A percentile compares a stretch with the other conserved stretches of the same genome.
Evolutionary conservation across 2,113 vertebrate genomes (phyloP).

Genomic region (Lophochroa leadbeateri): DNA sequence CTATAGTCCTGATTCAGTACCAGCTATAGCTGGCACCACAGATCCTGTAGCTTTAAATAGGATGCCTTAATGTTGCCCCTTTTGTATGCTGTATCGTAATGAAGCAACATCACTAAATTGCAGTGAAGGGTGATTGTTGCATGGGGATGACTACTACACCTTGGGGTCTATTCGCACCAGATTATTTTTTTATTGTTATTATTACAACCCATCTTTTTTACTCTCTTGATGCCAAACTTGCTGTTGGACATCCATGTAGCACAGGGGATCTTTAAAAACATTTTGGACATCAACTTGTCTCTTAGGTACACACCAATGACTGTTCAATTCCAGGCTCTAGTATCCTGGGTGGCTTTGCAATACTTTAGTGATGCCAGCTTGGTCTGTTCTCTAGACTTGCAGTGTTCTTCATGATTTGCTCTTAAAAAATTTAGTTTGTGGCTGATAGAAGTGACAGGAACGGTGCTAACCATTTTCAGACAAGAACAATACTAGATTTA

Average conservation of each 20-base stretch:
- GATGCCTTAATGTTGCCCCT: slow-evolving; percentile 61
- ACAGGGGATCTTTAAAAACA: slow-evolving; percentile 57
- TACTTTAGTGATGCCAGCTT: neutral
- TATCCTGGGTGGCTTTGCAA: slow-evolving; percentile 29
- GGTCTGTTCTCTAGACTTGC: slow-evolving; percentile 5
- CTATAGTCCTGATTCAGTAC: neutral
- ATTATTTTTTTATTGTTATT: slow-evolving; percentile 83
- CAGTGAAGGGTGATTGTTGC: slow-evolving; percentile 80
- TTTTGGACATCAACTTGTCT: slow-evolving; percentile 58
- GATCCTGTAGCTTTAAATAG: slow-evolving; percentile 65
- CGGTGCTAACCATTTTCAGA: slow-evolving; percentile 20
- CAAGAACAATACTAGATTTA: slow-evolving; percentile 4
- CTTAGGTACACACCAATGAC: slow-evolving; percentile 45
- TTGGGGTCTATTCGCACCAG: slow-evolving; percentile 80
- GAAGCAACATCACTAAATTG: slow-evolving; percentile 82
- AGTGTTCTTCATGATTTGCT: neutral
- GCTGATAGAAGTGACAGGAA: neutral
- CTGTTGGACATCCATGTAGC: slow-evolving; percentile 66
- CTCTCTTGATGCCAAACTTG: slow-evolving; percentile 72
- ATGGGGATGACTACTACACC: slow-evolving; percentile 77
- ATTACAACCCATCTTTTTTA: slow-evolving; percentile 78
- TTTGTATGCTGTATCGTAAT: slow-evolving; percentile 74
- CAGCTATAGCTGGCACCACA: slow-evolving; percentile 17
- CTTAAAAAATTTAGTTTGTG: slow-evolving; percentile 28
- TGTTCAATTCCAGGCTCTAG: slow-evolving; percentile 36